Evolutionary conservation across 2,113 vertebrate species (phyloP), one percentile per base, ranked within the genome.

Genomic region (Geococcyx californianus): DNA sequence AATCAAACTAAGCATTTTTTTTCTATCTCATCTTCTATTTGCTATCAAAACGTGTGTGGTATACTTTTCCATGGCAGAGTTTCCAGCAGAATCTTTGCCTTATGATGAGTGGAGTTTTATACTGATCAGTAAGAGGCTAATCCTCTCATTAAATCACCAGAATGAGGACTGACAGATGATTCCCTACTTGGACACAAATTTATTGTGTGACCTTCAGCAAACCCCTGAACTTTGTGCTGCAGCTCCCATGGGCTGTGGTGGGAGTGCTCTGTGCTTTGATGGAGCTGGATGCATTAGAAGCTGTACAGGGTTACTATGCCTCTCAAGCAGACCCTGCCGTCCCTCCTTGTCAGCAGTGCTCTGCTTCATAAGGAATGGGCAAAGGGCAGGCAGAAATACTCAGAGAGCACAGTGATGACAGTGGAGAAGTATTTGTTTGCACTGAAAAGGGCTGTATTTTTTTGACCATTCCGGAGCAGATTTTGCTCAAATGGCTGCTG

Each of bases 61-160:
- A 11, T 23, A 11, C 11, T 66, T 91, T 26, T 74, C n/a, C 19
- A 1, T 34, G 28, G 42, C 23, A 49, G 51, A 54, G 13, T 59
- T 93, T 90, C 36, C 56, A 86, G 47, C n/a, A 73, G 69, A 88
- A 36, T 70, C 55, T 86, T 95, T 94, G 79, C 28, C 70, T 87
- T 89, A n/a, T 9, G 79, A 83, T 28, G 26, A 62, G n/a, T 7
- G 3, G n/a, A 72, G 9, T 87, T 93, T 80, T 75, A 40, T 86
- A 91, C 55, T 34, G 56, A 81, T 81, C 73, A 78, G 78, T 73
- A 90, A 67, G 36, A 93, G 63, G 29, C 79, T 90, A 93, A 95
- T 93, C 72, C 79, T 93, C 67, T 78, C 67, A 51, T 80, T 92
- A 84, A 96, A 74, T 86, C 52, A 56, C 59, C 62, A 93, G 83